Percentiles rank a stretch among this genome's conserved stretches.
Evolutionary conservation across 2,888 invertebrate species (phyloP).

Genomic region (Pollenia griseotomentosa): DNA sequence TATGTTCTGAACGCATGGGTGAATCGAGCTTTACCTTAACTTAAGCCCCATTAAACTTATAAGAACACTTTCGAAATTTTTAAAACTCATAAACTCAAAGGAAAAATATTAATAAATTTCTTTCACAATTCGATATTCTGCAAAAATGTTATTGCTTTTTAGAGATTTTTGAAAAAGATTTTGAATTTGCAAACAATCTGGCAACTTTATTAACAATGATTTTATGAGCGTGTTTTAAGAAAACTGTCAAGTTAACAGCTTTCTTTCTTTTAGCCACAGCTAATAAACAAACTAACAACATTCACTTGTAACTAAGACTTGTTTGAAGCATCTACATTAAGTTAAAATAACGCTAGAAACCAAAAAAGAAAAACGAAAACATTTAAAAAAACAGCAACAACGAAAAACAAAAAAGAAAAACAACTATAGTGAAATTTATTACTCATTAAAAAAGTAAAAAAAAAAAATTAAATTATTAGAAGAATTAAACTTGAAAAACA

Average conservation of each 20-base stretch:
- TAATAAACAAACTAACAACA: conserved; percentile 66
- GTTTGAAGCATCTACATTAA: conserved; percentile 63
- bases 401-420: conserved; percentile 15
- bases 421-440: conserved; percentile 43
- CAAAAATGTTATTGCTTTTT: neutral
- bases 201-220: conserved; percentile 10
- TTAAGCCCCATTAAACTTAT: too few relatives aligned
- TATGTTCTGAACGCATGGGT: too few relatives aligned
- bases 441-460: neutral
- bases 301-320: conserved; percentile 68
- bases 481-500: neutral
- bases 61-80: too few relatives aligned
- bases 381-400: conserved; percentile 26
- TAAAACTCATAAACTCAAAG: too few relatives aligned
- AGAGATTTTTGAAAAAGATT: neutral
- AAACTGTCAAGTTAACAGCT: conserved; percentile 68
- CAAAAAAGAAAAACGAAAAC: conserved; percentile 36
- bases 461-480: neutral
- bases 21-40: too few relatives aligned
- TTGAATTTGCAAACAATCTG: neutral
- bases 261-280: conserved; percentile 70
- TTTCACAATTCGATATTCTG: too few relatives aligned
- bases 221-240: conserved; percentile 55
- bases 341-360: conserved; percentile 53
- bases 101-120: too few relatives aligned